Conservation (phyloP, 2,888 invertebrate species). For the Eledona agricola region DNA sequence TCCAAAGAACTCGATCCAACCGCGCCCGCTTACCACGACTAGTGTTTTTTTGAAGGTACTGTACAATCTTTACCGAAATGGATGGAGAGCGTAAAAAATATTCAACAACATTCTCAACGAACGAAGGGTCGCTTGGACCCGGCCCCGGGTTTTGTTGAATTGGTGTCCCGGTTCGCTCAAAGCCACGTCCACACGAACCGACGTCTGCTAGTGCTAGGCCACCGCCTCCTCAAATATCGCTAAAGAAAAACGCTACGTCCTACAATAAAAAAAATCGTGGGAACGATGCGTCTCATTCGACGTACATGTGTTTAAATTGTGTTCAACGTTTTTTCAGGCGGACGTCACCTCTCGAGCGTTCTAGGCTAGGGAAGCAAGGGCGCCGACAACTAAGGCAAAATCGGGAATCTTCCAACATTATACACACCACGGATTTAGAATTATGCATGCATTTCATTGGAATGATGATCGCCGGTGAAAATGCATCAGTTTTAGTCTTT, state of each 20-base stretch:
- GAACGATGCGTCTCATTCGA: conserved; percentile 48
- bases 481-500: conserved; percentile 45
- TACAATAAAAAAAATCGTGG: conserved; percentile 61
- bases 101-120: conserved; percentile 25
- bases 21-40: conserved; percentile 37
- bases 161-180: conserved; percentile 6
- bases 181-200: conserved; percentile 25
- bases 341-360: conserved; percentile 40
- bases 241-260: conserved; percentile 58
- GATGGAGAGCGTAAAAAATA: conserved; percentile 56
- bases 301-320: conserved; percentile 14
- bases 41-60: conserved; percentile 50
- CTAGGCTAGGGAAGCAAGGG: conserved; percentile 47
- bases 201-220: conserved; percentile 38
- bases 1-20: conserved; percentile 16
- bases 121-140: conserved; percentile 6
- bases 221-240: conserved; percentile 53
- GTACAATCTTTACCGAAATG: conserved; percentile 49
- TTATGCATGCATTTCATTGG: conserved; percentile 55
- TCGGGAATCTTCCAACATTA: conserved; percentile 53
- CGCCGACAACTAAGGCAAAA: conserved; percentile 60
- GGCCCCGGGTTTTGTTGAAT: too few species aligned
- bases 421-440: conserved; percentile 60
- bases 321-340: conserved; percentile 35
- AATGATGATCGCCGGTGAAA: conserved; percentile 28